Percentiles rank a stretch among this genome's conserved stretches.
Conservation (phyloP, 35 echinoderm and acorn worm species). For the Apostichopus parvimensis region DNA sequence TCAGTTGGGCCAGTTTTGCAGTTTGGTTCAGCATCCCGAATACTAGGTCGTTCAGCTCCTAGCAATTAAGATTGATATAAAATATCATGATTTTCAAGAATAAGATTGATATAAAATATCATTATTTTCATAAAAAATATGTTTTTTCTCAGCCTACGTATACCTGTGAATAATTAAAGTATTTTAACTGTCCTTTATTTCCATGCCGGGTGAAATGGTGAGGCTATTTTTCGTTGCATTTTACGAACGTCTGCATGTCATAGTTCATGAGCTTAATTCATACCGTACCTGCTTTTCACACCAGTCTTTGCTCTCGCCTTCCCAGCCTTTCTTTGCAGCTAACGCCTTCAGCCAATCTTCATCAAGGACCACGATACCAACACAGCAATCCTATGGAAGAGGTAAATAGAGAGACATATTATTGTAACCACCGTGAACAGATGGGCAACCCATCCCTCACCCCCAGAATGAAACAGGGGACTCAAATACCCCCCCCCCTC, state of each 20-base stretch:
- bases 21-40: conserved; percentile 7
- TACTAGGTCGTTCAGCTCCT: conserved; percentile 34
- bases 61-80: neutral
- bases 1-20: conserved; percentile 16
- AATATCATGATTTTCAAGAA: too few relatives aligned
- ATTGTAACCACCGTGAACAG: too few relatives aligned
- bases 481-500: neutral
- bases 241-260: too few relatives aligned
- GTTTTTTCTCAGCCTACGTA: too few relatives aligned
- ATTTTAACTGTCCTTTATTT: too few relatives aligned
- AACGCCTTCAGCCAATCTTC: conserved; percentile 33
- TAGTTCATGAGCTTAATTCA: too few relatives aligned
- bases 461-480: neutral
- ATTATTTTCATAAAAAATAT: too few relatives aligned
- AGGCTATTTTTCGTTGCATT: too few relatives aligned
- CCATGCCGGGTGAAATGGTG: too few relatives aligned
- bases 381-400: conserved; percentile 24
- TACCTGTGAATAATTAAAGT: too few relatives aligned
- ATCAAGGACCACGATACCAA: conserved; percentile 64
- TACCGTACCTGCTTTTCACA: conserved; percentile 50
- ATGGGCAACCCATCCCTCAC: neutral
- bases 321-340: conserved; percentile 46
- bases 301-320: conserved; percentile 44
- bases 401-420: neutral
- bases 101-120: too few relatives aligned